These are phyloP conservation scores for Lithophane leautieri DNA, from an alignment of 2,888 invertebrate species.

Conservation along the genomic window DNA sequence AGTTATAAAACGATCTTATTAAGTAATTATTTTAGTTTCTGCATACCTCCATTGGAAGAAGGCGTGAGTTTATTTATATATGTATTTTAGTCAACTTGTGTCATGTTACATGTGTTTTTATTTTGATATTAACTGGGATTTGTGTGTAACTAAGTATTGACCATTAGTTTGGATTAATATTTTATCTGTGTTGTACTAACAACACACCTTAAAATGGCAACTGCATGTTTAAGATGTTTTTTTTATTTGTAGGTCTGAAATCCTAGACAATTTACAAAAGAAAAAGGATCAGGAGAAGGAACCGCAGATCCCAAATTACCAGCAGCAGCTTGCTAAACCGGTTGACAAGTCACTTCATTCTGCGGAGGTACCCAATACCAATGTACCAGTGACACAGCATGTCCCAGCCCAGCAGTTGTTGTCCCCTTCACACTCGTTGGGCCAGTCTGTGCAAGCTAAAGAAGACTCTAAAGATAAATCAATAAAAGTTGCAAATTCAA, in stretches of 20 bases:
- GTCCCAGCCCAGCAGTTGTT: constrained; percentile 83
- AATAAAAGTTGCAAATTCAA: constrained; percentile 86
- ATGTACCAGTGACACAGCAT: constrained; percentile 82
- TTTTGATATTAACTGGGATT: constrained; percentile 29
- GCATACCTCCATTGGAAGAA: not conserved
- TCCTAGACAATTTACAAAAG: constrained; percentile 91
- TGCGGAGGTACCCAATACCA: constrained; percentile 76
- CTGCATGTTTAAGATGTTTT: not conserved
- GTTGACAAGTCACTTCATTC: constrained; percentile 76
- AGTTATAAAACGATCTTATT: not conserved
- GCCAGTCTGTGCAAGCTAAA: constrained; percentile 76
- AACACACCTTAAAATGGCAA: not conserved
- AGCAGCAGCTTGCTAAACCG: constrained; percentile 78
- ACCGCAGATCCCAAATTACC: constrained; percentile 78
- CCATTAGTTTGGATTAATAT: not conserved
- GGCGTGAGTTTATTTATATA: constrained; percentile 1
- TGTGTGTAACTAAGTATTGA: constrained; percentile 22
- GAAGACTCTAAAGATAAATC: constrained; percentile 86
- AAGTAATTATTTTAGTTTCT: constrained; percentile 33
- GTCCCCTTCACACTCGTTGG: constrained; percentile 79
- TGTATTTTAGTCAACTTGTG: constrained; percentile 3
- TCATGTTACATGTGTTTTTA: constrained; percentile 21
- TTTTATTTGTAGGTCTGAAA: constrained; percentile 90
- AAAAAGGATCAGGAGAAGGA: constrained; percentile 87
- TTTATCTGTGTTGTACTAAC: constrained; percentile 16